phyloP scores from a whole-genome alignment of 2,797 vertebrate genomes.

The Danionella dracula region DNA sequence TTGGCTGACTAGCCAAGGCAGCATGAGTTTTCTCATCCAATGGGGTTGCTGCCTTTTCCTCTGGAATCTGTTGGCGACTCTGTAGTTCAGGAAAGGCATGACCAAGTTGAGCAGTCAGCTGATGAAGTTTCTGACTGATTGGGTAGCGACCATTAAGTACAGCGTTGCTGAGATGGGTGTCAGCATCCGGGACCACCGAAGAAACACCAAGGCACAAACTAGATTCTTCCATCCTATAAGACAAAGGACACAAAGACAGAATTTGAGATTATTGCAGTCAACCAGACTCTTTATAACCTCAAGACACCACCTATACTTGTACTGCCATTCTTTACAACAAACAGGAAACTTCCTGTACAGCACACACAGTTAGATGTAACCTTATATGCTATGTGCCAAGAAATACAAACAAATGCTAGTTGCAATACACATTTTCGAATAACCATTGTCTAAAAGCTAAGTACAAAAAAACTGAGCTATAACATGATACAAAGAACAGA shows the following conservation, averaged over 20 bases:
- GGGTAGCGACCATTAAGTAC: conserved; percentile 98
- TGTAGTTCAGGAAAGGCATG: conserved; percentile 95
- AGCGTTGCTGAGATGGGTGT: conserved; percentile 87
- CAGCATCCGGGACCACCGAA: conserved; percentile 85
- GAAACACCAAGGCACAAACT: conserved; percentile 99
- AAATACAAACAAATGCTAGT: conserved; percentile 24
- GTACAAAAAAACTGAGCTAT: conserved; percentile 24
- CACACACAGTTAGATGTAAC: conserved; percentile 3
- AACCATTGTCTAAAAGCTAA: conserved; percentile 16
- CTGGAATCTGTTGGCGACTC: conserved; percentile 84
- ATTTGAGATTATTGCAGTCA: conserved; percentile 7
- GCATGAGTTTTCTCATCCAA: conserved; percentile 89
- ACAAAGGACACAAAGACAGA: conserved; percentile 26
- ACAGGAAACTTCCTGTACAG: conserved; percentile 19
- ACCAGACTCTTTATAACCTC: background rate
- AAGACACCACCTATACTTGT: background rate
- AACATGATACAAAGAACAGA: conserved; percentile 13
- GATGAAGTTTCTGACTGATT: conserved; percentile 97
- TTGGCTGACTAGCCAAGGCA: conserved; percentile 86
- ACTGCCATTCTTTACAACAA: conserved; percentile 8
- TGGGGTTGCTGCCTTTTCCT: conserved; percentile 82
- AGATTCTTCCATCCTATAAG: conserved; percentile 91
- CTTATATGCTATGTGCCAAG: conserved; percentile 1
- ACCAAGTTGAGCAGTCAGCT: conserved; percentile 93
- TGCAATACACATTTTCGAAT: conserved; percentile 4